Evolutionary conservation across 1,140 invertebrate species (phyloP).

Genomic region (Plectrocnemia conspersa): DNA sequence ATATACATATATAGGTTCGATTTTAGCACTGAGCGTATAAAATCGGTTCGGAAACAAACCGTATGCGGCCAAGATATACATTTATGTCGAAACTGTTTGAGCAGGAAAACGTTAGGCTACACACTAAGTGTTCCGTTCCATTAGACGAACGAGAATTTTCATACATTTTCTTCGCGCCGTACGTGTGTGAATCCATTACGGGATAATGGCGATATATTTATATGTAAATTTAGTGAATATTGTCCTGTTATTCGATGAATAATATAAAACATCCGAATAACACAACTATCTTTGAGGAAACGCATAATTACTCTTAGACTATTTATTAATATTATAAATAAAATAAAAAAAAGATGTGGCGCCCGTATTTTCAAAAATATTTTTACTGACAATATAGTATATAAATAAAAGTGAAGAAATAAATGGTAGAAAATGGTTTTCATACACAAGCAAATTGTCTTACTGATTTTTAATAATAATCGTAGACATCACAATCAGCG

Average conservation of each 20-base stretch:
- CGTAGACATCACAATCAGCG: too few relatives aligned
- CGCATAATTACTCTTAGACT: too few relatives aligned
- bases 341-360: too few relatives aligned
- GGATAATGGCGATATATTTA: slow-evolving; percentile 31
- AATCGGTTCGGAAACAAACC: neutral
- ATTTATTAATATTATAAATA: too few relatives aligned
- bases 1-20: too few relatives aligned
- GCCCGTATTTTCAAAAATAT: too few relatives aligned
- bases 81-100: slow-evolving; percentile 30
- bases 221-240: slow-evolving; percentile 25
- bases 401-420: neutral
- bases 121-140: slow-evolving; percentile 35
- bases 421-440: too few relatives aligned
- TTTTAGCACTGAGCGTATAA: too few relatives aligned
- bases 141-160: slow-evolving; percentile 35
- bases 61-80: slow-evolving; percentile 12
- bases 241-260: slow-evolving; percentile 17
- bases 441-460: too few relatives aligned
- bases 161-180: slow-evolving; percentile 31
- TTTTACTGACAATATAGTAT: too few relatives aligned
- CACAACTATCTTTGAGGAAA: neutral
- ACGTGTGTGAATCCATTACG: slow-evolving; percentile 31
- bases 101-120: slow-evolving; percentile 20
- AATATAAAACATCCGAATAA: slow-evolving; percentile 5
- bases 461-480: too few relatives aligned